A percentile compares a stretch with the other conserved stretches of the same genome.
Conservation (phyloP, 2,797 vertebrate species). For the Danionella dracula region DNA sequence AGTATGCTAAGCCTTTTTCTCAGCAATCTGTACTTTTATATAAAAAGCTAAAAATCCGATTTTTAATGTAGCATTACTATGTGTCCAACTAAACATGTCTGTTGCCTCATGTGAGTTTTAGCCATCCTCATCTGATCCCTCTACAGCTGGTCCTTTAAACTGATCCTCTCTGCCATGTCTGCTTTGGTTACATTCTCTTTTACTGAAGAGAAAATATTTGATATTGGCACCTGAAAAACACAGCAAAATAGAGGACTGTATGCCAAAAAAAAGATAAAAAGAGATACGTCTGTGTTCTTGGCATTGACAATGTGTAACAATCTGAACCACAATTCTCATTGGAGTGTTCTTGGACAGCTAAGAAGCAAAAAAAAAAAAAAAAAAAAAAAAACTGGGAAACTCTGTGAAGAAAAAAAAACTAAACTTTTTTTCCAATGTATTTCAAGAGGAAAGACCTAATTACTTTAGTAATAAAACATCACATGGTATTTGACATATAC, state of each 20-base stretch:
- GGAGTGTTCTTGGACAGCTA: slow-evolving; percentile 17
- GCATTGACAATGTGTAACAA: neutral
- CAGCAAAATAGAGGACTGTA: neutral
- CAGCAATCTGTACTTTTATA: neutral
- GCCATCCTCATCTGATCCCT: slow-evolving; percentile 24
- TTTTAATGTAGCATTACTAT: neutral
- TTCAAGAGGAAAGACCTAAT: too few species aligned
- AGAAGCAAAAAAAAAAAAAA: neutral
- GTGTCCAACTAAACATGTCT: neutral
- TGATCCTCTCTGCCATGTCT: neutral
- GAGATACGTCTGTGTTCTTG: slow-evolving; percentile 25
- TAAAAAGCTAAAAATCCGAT: neutral
- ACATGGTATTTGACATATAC: too few species aligned
- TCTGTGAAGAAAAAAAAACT: neutral
- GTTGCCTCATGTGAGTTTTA: neutral
- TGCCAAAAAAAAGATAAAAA: slow-evolving; percentile 13
- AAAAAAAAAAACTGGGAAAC: neutral
- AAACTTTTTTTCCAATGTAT: too few species aligned
- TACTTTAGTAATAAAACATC: too few species aligned
- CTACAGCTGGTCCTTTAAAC: slow-evolving; percentile 22
- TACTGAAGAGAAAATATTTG: neutral
- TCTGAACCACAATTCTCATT: slow-evolving; percentile 1
- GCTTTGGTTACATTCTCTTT: neutral
- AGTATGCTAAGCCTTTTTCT: neutral
- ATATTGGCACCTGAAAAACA: slow-evolving; percentile 7